Evolutionary conservation across 2,888 invertebrate species (phyloP).

Genomic region (Tetragonula carbonaria): DNA sequence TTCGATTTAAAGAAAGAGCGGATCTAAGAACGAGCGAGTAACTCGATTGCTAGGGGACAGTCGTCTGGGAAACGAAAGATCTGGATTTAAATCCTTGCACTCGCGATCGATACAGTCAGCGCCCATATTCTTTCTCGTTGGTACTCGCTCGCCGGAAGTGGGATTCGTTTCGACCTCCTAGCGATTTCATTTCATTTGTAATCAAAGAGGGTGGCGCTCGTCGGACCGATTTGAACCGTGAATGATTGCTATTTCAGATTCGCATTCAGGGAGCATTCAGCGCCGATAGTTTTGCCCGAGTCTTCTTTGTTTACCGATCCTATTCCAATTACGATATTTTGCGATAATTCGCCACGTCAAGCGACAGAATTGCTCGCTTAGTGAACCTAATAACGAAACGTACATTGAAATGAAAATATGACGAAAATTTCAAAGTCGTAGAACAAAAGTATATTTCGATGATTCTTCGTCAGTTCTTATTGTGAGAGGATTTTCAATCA

Average conservation of each 20-base stretch:
- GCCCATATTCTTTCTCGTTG: not conserved
- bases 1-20: slow-evolving; percentile 16
- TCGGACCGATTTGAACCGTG: not conserved
- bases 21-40: slow-evolving; percentile 16
- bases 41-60: slow-evolving; percentile 15
- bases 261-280: no score
- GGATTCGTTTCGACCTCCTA: not conserved
- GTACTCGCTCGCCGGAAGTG: not conserved
- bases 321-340: not conserved
- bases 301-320: not conserved
- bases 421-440: not conserved
- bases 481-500: not conserved
- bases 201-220: not conserved
- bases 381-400: not conserved
- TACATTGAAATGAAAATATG: not conserved
- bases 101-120: slow-evolving; percentile 19
- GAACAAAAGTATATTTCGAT: not conserved
- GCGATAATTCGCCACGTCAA: not conserved
- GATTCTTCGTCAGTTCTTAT: not conserved
- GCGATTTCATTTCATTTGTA: slow-evolving; percentile 8
- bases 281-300: not conserved
- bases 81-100: slow-evolving; percentile 12
- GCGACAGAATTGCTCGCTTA: not conserved
- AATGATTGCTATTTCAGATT: not conserved
- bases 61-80: slow-evolving; percentile 21